Conservation (phyloP, 2,797 vertebrate species). For the Micromesistius poutassou region DNA sequence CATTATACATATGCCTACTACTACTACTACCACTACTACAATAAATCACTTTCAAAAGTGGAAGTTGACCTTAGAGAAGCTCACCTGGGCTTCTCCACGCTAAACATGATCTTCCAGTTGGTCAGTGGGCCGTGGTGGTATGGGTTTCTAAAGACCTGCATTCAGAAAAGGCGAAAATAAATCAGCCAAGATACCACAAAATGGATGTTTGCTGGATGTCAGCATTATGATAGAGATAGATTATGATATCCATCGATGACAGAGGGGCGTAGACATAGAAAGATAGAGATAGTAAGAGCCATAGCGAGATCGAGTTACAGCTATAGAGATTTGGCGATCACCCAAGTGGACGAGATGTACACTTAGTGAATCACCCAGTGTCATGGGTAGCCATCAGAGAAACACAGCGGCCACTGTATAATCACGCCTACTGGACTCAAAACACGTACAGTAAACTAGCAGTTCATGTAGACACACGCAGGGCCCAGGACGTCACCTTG, state of each 20-base stretch:
- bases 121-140: slow-evolving; percentile 81
- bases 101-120: slow-evolving; percentile 93
- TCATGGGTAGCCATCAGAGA: neutral
- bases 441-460: neutral
- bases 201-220: neutral
- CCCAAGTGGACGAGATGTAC: neutral
- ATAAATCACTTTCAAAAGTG: neutral
- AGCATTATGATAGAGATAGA: neutral
- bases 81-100: slow-evolving; percentile 86
- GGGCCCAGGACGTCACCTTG: slow-evolving; percentile 71
- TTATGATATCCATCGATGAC: neutral
- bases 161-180: slow-evolving; percentile 10
- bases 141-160: slow-evolving; percentile 88
- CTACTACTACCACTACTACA: too few relatives aligned
- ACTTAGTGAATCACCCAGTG: neutral
- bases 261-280: neutral
- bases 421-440: neutral
- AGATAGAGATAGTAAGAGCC: neutral
- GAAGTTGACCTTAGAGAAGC: slow-evolving; percentile 6
- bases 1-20: too few relatives aligned
- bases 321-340: neutral
- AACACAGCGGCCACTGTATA: neutral
- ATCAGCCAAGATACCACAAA: neutral
- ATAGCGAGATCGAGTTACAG: neutral
- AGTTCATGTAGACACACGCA: too few relatives aligned